Evolutionary conservation across 64 coral and sea anemone species (phyloP), one percentile per base, ranked within the genome.

Genomic region (Actinia equina): DNA sequence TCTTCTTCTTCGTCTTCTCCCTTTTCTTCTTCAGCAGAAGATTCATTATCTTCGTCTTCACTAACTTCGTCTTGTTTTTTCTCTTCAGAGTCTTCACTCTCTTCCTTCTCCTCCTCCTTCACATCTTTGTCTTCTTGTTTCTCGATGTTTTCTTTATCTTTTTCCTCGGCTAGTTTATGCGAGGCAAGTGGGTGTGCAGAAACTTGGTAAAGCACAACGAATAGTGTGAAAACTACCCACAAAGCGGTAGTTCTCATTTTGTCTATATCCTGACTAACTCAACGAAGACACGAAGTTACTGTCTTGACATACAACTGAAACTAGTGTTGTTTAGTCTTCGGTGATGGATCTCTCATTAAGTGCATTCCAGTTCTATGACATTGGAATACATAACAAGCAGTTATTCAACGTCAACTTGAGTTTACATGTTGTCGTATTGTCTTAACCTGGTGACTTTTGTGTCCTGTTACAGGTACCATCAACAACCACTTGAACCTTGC

Each of bases 221-320:
- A 63, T 58, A 91, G 85, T 65, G 89, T 79, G 83, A 91, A 91
- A 86, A 91, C 89, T 91, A 91, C 89, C 89, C 74, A 91, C 59
- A 91, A 49, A 15, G 18, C 55, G 83, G 89, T 91, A 91, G 89
- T 86, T 44, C 53, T 91, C 89, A 91, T 91, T 84, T 85, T 91
- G 61, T 90, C 71, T 49, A 77, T 81, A 17, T 46, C 44, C 22
- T 19, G 78, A 44, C 43, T 44, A 30, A 81, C 17, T 46, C 5
- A 20, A 49, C 78, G 44, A 81, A 49, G 49, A 81, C 78, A 81
- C 44, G 43, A 46, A 81, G 78, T 23, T 81, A 81, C 42, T 13
- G 43, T 81, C 22, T 44, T 44, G 44, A 52, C 78, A 81, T 81
- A 5, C 78, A 81, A 81, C 78, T 81, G 44, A 74, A 74, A 81